Conservation (phyloP, 2,797 vertebrate species). For the Fundulus diaphanus region DNA sequence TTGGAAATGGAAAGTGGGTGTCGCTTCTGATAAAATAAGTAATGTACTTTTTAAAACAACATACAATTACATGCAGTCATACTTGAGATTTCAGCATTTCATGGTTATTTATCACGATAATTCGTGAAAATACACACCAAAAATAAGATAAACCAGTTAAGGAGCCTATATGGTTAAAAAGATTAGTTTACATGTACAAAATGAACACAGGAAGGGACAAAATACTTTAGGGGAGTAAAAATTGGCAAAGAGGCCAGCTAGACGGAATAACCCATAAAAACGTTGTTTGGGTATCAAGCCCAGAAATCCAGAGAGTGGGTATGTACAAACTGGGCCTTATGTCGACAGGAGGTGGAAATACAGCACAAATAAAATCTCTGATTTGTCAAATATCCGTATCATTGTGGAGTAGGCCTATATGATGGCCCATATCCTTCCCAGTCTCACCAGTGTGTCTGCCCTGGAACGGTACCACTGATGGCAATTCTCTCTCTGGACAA, state of each 20-base stretch:
- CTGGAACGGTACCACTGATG: conserved; percentile 68
- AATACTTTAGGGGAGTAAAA: not conserved
- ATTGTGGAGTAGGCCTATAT: conserved; percentile 48
- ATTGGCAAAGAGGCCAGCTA: not conserved
- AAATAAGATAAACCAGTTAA: not conserved
- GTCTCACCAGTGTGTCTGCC: conserved; percentile 58
- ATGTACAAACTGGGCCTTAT: not conserved
- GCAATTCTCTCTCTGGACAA: conserved; percentile 64
- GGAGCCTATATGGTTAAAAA: not conserved
- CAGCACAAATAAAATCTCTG: not conserved
- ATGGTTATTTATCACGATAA: no score
- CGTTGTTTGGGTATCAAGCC: not conserved
- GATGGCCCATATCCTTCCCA: conserved; percentile 50
- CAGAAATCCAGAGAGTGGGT: not conserved
- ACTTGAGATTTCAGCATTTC: no score
- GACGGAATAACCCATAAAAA: not conserved
- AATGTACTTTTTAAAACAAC: no score
- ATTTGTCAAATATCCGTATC: not conserved
- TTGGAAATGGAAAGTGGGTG: no score
- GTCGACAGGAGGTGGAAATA: not conserved
- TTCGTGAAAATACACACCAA: not conserved
- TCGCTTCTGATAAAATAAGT: no score
- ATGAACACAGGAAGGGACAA: not conserved
- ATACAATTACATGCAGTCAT: no score
- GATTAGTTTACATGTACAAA: not conserved